Conservation (phyloP, 2,888 invertebrate genomes). For the Diloba caeruleocephala region DNA sequence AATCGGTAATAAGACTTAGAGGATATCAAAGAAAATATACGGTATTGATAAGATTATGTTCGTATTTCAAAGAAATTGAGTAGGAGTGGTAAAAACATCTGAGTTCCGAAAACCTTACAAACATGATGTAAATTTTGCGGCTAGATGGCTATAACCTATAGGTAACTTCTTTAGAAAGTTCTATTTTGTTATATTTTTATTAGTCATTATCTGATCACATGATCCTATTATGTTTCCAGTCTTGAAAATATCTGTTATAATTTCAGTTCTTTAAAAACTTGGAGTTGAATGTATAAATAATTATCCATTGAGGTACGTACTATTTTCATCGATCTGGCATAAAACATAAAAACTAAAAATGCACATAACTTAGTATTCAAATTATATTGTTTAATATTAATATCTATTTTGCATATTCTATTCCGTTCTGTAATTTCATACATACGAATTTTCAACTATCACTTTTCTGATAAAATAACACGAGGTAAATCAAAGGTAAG, state of each 20-base stretch:
- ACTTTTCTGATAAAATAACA: slow-evolving; percentile 23
- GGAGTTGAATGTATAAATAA: background rate
- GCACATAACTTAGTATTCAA: too few relatives aligned
- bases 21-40: slow-evolving; percentile 37
- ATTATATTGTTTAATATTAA: background rate
- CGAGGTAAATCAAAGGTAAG: slow-evolving; percentile 38
- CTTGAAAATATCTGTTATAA: slow-evolving; percentile 8
- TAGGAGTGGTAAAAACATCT: slow-evolving; percentile 7
- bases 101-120: slow-evolving; percentile 16
- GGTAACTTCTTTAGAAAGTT: slow-evolving; percentile 13
- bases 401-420: slow-evolving; percentile 7
- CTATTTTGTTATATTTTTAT: slow-evolving; percentile 14
- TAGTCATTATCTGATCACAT: slow-evolving; percentile 22
- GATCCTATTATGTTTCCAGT: slow-evolving; percentile 22
- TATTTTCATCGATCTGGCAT: too few relatives aligned
- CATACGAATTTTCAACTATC: slow-evolving; percentile 6
- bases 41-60: slow-evolving; percentile 32
- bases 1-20: slow-evolving; percentile 36
- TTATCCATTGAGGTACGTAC: background rate
- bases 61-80: slow-evolving; percentile 8
- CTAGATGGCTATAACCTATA: too few relatives aligned
- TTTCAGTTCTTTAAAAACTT: background rate
- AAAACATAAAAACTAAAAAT: too few relatives aligned
- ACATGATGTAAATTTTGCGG: slow-evolving; percentile 18
- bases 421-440: slow-evolving; percentile 15